phyloP scores from a whole-genome alignment of 2,797 vertebrate species.

The Champsocephalus gunnari region DNA sequence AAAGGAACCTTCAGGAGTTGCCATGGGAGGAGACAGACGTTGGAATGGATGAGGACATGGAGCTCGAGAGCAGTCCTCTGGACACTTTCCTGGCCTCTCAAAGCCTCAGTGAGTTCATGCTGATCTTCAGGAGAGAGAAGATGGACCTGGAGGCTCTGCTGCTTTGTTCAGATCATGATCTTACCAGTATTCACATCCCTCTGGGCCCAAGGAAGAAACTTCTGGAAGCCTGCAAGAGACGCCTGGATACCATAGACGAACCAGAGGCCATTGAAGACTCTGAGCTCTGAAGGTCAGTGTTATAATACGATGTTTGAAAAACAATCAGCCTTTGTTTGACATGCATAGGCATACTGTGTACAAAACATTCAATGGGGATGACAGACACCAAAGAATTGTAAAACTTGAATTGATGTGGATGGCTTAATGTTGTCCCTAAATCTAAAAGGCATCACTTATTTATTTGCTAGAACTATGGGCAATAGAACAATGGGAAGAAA shows the following conservation, averaged over 20 bases:
- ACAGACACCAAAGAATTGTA: no score
- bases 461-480: no score
- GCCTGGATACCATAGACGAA: slow-evolving; percentile 86
- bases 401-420: no score
- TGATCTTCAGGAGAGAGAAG: slow-evolving; percentile 90
- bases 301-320: not conserved
- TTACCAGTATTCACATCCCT: slow-evolving; percentile 91
- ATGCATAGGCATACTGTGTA: not conserved
- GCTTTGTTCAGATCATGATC: slow-evolving; percentile 92
- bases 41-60: slow-evolving; percentile 85
- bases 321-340: not conserved
- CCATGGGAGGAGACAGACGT: slow-evolving; percentile 92
- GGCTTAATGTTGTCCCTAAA: no score
- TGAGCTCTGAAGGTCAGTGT: slow-evolving; percentile 84
- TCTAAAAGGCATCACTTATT: no score
- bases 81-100: slow-evolving; percentile 94
- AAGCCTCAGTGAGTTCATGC: slow-evolving; percentile 89
- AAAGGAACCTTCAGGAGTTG: slow-evolving; percentile 86
- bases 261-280: slow-evolving; percentile 90
- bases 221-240: slow-evolving; percentile 90
- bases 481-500: no score
- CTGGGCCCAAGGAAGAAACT: slow-evolving; percentile 95
- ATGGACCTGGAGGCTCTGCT: slow-evolving; percentile 92
- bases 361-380: no score
- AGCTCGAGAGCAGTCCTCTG: slow-evolving; percentile 89